These are phyloP conservation scores for Battus philenor DNA, from an alignment of 1,140 invertebrate genomes.

Conservation along the genomic window DNA sequence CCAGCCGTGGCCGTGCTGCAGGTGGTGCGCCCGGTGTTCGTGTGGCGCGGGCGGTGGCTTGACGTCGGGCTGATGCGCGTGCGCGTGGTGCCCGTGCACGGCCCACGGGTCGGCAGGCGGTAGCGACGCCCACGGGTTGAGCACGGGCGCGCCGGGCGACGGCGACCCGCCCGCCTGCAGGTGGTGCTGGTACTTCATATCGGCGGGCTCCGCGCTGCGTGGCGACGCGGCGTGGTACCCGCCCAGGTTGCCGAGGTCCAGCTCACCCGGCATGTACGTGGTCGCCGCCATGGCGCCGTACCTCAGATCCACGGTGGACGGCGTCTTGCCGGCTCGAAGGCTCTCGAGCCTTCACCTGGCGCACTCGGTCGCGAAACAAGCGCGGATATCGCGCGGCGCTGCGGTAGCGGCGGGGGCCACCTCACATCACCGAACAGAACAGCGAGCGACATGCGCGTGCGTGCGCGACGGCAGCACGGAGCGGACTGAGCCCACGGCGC, in stretches of 20 bases:
- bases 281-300: slow-evolving; percentile 86
- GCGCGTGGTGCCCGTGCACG: slow-evolving; percentile 82
- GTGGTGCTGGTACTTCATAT: slow-evolving; percentile 96
- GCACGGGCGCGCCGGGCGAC: slow-evolving; percentile 82
- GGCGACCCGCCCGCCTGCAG: slow-evolving; percentile 83
- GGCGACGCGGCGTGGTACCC: slow-evolving; percentile 87
- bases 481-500: slow-evolving; percentile 55
- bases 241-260: slow-evolving; percentile 86
- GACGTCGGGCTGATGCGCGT: slow-evolving; percentile 80
- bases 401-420: slow-evolving; percentile 71
- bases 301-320: slow-evolving; percentile 78
- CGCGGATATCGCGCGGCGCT: slow-evolving; percentile 74
- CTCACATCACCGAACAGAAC: slow-evolving; percentile 63
- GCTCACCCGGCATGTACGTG: slow-evolving; percentile 89
- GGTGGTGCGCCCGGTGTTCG: slow-evolving; percentile 78
- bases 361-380: slow-evolving; percentile 57
- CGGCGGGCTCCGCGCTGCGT: slow-evolving; percentile 86
- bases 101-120: slow-evolving; percentile 90
- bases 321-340: slow-evolving; percentile 80
- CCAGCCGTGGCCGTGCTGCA: slow-evolving; percentile 85
- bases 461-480: slow-evolving; percentile 68
- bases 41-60: slow-evolving; percentile 80
- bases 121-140: slow-evolving; percentile 91
- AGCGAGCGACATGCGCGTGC: slow-evolving; percentile 74
- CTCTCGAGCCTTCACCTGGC: slow-evolving; percentile 75